Percentiles rank a stretch among this genome's conserved stretches.
phyloP scores from a whole-genome alignment of 2,797 vertebrate genomes.

The Neosilurus mollespiculum region DNA sequence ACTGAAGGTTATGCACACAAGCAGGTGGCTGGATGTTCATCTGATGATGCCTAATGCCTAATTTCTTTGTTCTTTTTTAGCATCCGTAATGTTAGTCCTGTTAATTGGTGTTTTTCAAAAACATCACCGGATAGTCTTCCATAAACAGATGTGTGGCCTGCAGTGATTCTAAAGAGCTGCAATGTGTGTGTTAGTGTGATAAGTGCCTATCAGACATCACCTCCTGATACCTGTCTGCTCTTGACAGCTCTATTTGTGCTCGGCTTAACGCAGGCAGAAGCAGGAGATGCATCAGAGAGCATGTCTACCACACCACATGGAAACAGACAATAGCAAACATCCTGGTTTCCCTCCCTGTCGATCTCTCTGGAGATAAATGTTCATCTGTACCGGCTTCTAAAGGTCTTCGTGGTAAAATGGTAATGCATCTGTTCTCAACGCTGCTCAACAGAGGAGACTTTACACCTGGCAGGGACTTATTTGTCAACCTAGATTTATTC shows the following conservation, averaged over 20 bases:
- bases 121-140: neutral
- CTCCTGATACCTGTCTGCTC: constrained; percentile 34
- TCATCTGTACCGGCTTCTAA: neutral
- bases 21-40: constrained; percentile 35
- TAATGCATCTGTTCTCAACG: constrained; percentile 4
- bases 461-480: neutral
- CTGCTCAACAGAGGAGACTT: neutral
- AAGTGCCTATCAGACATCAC: constrained; percentile 37
- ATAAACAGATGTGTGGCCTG: neutral
- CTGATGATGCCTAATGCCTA: neutral
- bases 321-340: constrained; percentile 45
- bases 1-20: constrained; percentile 43
- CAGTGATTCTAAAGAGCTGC: constrained; percentile 27
- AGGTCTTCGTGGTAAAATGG: neutral
- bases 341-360: constrained; percentile 1
- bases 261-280: constrained; percentile 43
- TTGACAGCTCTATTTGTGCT: constrained; percentile 66
- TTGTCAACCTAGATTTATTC: neutral
- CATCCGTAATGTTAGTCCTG: neutral
- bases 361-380: constrained; percentile 13
- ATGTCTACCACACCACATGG: constrained; percentile 24
- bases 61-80: neutral
- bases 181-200: constrained; percentile 52
- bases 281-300: constrained; percentile 40
- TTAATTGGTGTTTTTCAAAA: neutral